Evolutionary conservation across 2,888 invertebrate genomes (phyloP).

Genomic region (Xylocampa areola): DNA sequence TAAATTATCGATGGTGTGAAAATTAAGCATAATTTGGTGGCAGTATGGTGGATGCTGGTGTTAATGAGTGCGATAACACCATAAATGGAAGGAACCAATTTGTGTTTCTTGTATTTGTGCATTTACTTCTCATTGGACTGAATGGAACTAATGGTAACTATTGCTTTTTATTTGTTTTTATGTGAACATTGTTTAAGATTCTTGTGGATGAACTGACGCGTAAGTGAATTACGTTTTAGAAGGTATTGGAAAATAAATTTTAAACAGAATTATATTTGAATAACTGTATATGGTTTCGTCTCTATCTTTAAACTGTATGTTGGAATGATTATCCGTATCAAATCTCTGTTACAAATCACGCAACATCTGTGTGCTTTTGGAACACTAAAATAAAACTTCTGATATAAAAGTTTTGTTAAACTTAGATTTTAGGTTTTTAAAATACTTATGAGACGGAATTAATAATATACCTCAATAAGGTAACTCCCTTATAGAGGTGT

Average conservation of each 20-base stretch:
- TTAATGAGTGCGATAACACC: constrained; percentile 87
- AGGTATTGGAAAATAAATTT: not conserved
- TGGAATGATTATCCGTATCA: too few relatives aligned
- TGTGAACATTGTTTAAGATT: constrained; percentile 34
- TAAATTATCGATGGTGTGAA: constrained; percentile 83
- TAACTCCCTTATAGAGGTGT: too few relatives aligned
- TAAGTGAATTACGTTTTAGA: not conserved
- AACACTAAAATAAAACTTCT: too few relatives aligned
- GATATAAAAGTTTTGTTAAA: too few relatives aligned
- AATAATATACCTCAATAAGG: too few relatives aligned
- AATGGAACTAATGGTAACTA: constrained; percentile 88
- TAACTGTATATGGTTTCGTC: not conserved
- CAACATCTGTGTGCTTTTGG: too few relatives aligned
- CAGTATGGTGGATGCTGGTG: constrained; percentile 89
- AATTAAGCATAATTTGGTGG: constrained; percentile 82
- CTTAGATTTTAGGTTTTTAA: too few relatives aligned
- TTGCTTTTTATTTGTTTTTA: constrained; percentile 50
- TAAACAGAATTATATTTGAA: not conserved
- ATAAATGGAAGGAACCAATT: constrained; percentile 88
- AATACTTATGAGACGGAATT: too few relatives aligned
- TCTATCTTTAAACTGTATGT: not conserved
- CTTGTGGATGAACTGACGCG: constrained; percentile 10
- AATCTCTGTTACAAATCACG: too few relatives aligned
- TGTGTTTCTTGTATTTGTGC: constrained; percentile 87
- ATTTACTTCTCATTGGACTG: constrained; percentile 87